Percentiles rank a stretch among this genome's conserved stretches.
Conservation (phyloP, 64 coral and sea anemone genomes). For the Actinia equina region DNA sequence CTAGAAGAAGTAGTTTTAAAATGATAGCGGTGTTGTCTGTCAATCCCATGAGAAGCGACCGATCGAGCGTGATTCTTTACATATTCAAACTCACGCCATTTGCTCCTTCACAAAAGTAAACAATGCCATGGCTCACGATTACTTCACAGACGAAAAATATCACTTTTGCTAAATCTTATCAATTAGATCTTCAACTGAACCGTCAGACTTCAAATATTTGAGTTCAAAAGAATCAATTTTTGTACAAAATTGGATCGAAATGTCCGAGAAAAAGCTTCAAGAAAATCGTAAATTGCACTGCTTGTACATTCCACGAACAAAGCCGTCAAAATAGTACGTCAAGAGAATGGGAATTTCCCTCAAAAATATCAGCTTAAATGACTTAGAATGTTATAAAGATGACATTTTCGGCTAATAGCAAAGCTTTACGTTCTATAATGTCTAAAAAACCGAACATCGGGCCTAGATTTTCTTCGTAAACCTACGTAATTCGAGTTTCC, state of each 20-base stretch:
- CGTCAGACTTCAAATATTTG: neutral
- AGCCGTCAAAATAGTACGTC: conserved; percentile 20
- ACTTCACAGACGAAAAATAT: neutral
- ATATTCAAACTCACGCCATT: conserved; percentile 13
- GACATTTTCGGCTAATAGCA: neutral
- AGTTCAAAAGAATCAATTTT: neutral
- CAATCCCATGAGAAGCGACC: neutral
- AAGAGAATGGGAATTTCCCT: neutral
- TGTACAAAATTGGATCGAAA: neutral
- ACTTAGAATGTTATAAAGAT: neutral
- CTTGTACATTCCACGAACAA: conserved; percentile 19
- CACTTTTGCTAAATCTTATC: neutral
- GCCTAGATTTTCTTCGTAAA: neutral
- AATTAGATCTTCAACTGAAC: neutral
- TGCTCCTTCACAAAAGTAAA: conserved; percentile 10
- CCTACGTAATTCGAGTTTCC: neutral
- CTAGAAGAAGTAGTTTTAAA: neutral
- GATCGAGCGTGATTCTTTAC: neutral
- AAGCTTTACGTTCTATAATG: neutral
- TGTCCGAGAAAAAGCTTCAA: neutral
- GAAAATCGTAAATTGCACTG: neutral
- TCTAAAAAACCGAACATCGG: neutral
- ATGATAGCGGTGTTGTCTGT: neutral
- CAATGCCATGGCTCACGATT: conserved; percentile 4
- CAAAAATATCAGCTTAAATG: neutral